A percentile compares a stretch with the other conserved stretches of the same genome.
phyloP scores from a whole-genome alignment of 2,113 vertebrate genomes.

The Paralichthys olivaceus region DNA sequence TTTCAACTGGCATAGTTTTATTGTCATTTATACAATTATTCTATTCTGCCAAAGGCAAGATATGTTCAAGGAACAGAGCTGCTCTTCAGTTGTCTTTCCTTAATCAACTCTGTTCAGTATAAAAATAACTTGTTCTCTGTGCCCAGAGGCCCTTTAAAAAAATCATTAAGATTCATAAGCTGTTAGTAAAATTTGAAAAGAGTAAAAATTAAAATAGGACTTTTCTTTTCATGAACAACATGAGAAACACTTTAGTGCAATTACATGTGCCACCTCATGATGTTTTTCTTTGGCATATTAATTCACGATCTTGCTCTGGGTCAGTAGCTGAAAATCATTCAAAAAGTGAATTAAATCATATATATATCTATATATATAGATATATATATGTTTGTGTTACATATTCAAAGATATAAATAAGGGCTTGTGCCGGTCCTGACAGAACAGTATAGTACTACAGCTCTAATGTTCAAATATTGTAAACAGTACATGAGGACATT shows the following conservation, averaged over 20 bases:
- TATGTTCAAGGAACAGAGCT: constrained; percentile 5
- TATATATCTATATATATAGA: too few species aligned
- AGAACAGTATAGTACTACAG: not conserved
- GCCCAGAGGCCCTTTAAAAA: constrained; percentile 9
- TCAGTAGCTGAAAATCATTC: not conserved
- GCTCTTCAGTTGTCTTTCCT: constrained; percentile 3
- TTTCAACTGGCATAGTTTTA: not conserved
- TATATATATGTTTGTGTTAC: not conserved
- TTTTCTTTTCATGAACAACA: constrained; percentile 1
- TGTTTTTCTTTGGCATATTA: not conserved
- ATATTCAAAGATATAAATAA: not conserved
- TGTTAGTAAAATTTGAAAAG: not conserved
- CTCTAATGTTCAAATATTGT: not conserved
- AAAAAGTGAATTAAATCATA: not conserved
- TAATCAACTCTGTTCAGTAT: constrained; percentile 1
- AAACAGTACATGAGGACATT: constrained; percentile 9
- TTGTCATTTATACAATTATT: constrained; percentile 3
- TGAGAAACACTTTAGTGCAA: not conserved
- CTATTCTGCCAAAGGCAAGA: not conserved
- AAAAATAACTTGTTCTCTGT: constrained; percentile 23
- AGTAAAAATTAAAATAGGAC: constrained; percentile 2
- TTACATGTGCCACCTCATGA: not conserved
- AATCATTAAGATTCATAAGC: constrained; percentile 10
- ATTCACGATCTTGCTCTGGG: not conserved
- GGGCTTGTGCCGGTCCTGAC: not conserved